These are phyloP conservation scores for Agrochola macilenta DNA, from an alignment of 2,888 invertebrate genomes.

Conservation along the genomic window DNA sequence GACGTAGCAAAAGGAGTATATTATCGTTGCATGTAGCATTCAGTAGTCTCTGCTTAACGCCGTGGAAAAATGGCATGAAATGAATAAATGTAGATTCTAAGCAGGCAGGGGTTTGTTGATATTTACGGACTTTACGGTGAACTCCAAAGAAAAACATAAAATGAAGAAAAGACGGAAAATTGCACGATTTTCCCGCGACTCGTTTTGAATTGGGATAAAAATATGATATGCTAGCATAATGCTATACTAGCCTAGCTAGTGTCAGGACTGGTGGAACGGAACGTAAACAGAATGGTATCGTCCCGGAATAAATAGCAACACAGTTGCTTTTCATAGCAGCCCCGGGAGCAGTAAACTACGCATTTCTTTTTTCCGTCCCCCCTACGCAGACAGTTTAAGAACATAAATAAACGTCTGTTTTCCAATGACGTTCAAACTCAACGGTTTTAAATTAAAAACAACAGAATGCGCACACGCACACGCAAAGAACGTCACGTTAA, in stretches of 20 bases:
- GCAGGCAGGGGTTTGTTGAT: not conserved
- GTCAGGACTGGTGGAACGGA: not conserved
- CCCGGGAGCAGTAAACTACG: conserved; percentile 13
- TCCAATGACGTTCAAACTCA: conserved; percentile 42
- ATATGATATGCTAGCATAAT: not conserved
- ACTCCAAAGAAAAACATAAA: not conserved
- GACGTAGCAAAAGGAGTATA: not conserved
- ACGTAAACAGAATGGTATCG: not conserved
- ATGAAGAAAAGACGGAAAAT: not conserved
- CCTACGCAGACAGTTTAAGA: conserved; percentile 31
- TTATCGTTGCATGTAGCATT: not conserved
- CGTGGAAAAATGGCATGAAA: too few relatives aligned
- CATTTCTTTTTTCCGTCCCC: conserved; percentile 19
- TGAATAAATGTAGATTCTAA: not conserved
- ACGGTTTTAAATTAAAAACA: conserved; percentile 27
- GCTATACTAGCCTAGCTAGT: too few relatives aligned
- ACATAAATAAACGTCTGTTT: conserved; percentile 13
- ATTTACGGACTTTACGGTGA: not conserved
- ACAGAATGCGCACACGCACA: conserved; percentile 13
- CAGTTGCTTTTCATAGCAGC: conserved; percentile 12
- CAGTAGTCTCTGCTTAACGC: not conserved
- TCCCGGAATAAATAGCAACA: conserved; percentile 4
- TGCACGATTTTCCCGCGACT: not conserved
- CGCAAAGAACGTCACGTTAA: not conserved
- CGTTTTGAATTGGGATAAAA: not conserved